Conservation (phyloP, 37 sponge, comb jelly and placozoan species). For the Oopsacas minuta region DNA sequence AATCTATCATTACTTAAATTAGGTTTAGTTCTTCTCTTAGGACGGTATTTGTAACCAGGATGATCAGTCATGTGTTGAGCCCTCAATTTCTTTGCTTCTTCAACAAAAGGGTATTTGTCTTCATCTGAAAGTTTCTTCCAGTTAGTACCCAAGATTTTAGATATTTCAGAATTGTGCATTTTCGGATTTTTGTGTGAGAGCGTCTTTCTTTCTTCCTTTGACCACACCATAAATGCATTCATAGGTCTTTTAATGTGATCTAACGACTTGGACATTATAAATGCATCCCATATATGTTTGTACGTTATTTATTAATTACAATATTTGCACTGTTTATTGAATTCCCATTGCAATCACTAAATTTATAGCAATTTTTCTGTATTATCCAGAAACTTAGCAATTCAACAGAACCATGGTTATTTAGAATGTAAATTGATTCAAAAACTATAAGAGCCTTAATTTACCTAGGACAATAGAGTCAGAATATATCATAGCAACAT, state of each 20-base stretch:
- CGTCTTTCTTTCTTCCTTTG: constrained; percentile 74
- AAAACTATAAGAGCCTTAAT: too few species aligned
- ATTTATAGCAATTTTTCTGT: background rate
- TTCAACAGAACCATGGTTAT: background rate
- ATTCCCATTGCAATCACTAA: background rate
- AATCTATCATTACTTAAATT: background rate
- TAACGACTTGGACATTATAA: background rate
- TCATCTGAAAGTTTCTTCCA: constrained; percentile 83
- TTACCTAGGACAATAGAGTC: too few species aligned
- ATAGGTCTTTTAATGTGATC: constrained; percentile 95
- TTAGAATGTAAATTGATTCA: too few species aligned
- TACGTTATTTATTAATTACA: background rate
- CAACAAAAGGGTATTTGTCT: constrained; percentile 82
- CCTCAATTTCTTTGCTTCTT: constrained; percentile 81
- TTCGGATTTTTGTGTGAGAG: constrained; percentile 95
- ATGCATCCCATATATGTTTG: background rate
- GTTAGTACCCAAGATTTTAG: constrained; percentile 77
- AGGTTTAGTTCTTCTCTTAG: constrained; percentile 63
- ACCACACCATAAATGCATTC: constrained; percentile 99
- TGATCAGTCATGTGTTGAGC: constrained; percentile 81
- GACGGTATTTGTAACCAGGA: constrained; percentile 93
- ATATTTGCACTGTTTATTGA: background rate
- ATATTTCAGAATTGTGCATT: constrained; percentile 97
- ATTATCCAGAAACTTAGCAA: background rate
- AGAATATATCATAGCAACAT: too few species aligned